Evolutionary conservation across 2,888 invertebrate genomes (phyloP), one percentile per base, ranked within the genome.

Genomic region (Meandrusa payeni): DNA sequence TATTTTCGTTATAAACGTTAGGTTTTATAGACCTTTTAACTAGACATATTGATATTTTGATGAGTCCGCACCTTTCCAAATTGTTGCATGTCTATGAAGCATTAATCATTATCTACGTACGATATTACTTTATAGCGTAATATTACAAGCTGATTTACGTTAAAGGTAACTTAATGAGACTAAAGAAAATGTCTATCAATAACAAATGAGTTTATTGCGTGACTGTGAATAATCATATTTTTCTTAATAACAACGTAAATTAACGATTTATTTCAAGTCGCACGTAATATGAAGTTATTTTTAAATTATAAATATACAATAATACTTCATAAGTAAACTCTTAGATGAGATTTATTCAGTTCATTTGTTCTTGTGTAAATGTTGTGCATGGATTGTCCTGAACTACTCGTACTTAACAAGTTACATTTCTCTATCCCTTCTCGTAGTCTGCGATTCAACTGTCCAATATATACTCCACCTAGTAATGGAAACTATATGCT

Each of bases 71-170:
- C 48, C 45, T 44, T 40, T 28, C 37, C 24, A 54, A 54, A 50
- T 51, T 46, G 45, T 54, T 49, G 51, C 57, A 54, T 57, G 57
- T 48, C 49, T 46, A 31, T 4, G 27, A 28, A 34, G 28, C 52
- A 54, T 57, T 51, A 48, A 47, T 54, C 54, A 51, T 27, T 44
- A 44, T 44, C 44, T 32, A 39, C 33, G 33, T 38, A 39, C 32
- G 32, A 32, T 28, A 28, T 44, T 38, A 33, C 39, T 33, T 44
- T 38, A 44, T 33, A 33, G 33, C 33, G 39, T 38, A 27, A 33
- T 39, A 39, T 39, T 33, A 43, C 43, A 43, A 37, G 37, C 43
- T 43, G 32, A 43, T 43, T 43, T 43, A 43, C 31, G 31, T 38
- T 37, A 37, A 38, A 32, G 37, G 43, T 43, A 43, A 43, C 43